Percentiles rank a stretch among this genome's conserved stretches.
Evolutionary conservation across 2,797 vertebrate species (phyloP).

Genomic region (Muscicapa striata): DNA sequence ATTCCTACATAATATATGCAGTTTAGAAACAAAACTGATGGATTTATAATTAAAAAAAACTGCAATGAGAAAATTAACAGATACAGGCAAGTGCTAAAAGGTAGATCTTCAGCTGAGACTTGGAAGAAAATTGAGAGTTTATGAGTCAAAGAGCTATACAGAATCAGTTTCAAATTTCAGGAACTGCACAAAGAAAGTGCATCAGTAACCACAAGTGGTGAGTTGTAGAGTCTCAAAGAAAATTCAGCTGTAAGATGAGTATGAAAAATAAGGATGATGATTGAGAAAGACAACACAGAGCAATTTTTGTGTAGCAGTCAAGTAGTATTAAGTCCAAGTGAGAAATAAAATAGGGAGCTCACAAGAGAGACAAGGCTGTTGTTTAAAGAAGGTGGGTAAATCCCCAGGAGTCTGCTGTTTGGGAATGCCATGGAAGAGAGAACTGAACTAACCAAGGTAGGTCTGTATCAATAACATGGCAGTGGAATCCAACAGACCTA

Average conservation of each 20-base stretch:
- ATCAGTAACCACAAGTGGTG: not conserved
- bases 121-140: not conserved
- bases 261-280: not conserved
- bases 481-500: not conserved
- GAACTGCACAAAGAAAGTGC: not conserved
- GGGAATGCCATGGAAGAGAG: not conserved
- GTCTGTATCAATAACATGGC: not conserved
- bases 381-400: not conserved
- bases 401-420: not conserved
- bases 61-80: not conserved
- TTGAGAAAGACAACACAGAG: not conserved
- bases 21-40: not conserved
- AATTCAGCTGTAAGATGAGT: not conserved
- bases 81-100: not conserved
- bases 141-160: not conserved
- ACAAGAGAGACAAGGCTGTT: not conserved
- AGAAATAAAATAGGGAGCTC: not conserved
- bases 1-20: not conserved
- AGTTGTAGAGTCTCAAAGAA: not conserved
- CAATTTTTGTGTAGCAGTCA: not conserved
- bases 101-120: not conserved
- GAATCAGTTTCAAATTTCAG: not conserved
- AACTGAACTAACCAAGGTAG: not conserved
- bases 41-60: not conserved
- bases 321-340: not conserved